phyloP scores from a whole-genome alignment of 2,888 invertebrate genomes.

The Hylaea fasciaria region DNA sequence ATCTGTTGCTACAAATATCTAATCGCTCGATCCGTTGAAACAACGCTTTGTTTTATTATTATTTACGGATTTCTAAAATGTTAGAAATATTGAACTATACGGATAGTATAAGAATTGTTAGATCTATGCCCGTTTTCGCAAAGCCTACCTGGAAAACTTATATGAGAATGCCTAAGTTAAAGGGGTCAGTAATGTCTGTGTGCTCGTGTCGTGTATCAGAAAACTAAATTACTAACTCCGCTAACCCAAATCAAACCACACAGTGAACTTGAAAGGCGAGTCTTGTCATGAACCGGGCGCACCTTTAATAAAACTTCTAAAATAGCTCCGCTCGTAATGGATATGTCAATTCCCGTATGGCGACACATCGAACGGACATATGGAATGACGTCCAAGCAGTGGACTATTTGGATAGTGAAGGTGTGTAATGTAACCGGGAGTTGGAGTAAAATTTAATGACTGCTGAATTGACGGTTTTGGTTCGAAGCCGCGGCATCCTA shows the following conservation, averaged over 20 bases:
- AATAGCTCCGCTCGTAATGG: conserved; percentile 28
- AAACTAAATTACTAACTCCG: not conserved
- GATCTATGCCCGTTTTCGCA: too few species aligned
- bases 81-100: too few species aligned
- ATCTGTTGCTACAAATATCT: too few species aligned
- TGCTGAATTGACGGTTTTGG: not conserved
- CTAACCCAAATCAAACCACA: conserved; percentile 22
- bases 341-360: conserved; percentile 35
- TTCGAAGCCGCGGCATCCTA: too few species aligned
- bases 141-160: too few species aligned
- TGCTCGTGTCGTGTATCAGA: not conserved
- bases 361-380: conserved; percentile 27
- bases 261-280: conserved; percentile 10
- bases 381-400: conserved; percentile 20
- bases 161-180: too few species aligned
- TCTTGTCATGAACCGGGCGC: conserved; percentile 8
- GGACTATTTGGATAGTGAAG: conserved; percentile 7
- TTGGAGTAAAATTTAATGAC: not conserved
- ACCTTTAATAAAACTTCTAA: conserved; percentile 17
- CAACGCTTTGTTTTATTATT: too few species aligned
- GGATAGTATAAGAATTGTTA: too few species aligned
- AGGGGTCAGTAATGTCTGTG: too few species aligned
- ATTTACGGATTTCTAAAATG: too few species aligned
- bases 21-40: too few species aligned
- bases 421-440: not conserved